Percentiles rank a stretch among this genome's conserved stretches.
Conservation (phyloP, 1,140 invertebrate species). For the Carposina sasakii region DNA sequence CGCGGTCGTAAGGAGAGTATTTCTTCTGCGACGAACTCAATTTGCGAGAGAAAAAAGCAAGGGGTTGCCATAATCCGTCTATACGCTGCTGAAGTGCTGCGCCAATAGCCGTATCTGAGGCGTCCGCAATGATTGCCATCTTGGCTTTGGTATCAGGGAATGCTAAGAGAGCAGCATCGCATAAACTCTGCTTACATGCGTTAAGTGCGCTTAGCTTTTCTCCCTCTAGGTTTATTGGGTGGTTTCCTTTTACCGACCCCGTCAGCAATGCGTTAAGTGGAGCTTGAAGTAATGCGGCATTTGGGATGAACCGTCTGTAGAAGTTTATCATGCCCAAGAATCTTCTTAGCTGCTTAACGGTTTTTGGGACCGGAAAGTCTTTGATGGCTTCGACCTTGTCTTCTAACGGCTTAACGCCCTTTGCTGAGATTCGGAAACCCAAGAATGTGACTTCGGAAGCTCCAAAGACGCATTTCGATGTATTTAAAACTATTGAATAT, state of each 20-base stretch:
- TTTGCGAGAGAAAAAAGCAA: conserved; percentile 54
- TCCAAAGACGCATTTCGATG: conserved; percentile 1
- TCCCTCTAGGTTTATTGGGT: not conserved
- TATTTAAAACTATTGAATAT: not conserved
- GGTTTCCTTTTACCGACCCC: not conserved
- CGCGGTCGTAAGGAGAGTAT: conserved; percentile 58
- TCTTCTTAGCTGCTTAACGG: not conserved
- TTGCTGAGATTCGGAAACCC: not conserved
- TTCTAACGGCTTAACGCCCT: not conserved
- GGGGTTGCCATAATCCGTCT: conserved; percentile 22
- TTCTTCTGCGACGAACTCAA: conserved; percentile 37
- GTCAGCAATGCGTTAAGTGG: not conserved
- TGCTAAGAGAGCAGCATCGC: not conserved
- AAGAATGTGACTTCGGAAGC: not conserved
- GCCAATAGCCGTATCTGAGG: not conserved
- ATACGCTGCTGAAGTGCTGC: conserved; percentile 14
- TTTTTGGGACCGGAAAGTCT: not conserved
- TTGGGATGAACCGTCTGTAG: conserved; percentile 22
- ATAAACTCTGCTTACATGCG: not conserved
- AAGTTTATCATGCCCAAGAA: conserved; percentile 17
- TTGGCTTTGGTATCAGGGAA: not conserved
- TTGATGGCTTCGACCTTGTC: not conserved
- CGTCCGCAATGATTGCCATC: not conserved
- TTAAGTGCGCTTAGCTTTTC: not conserved
- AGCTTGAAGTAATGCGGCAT: not conserved